These are phyloP conservation scores for Microdon myrmicae DNA, from an alignment of 2,888 invertebrate species.

Conservation along the genomic window DNA sequence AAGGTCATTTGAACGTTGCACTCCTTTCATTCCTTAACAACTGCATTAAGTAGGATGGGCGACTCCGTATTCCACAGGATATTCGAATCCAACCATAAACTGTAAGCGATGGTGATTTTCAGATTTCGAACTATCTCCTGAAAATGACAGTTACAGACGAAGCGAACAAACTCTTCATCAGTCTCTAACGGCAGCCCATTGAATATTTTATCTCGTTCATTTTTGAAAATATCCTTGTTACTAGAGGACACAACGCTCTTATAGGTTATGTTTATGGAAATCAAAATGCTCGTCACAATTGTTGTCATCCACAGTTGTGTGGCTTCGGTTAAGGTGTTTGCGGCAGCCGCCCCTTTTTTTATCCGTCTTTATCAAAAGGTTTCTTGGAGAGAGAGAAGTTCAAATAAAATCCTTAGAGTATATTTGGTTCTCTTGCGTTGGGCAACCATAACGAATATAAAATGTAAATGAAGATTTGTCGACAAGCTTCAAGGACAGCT, in stretches of 20 bases:
- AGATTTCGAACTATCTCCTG: conserved; percentile 16
- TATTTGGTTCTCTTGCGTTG: not conserved
- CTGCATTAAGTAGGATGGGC: too few species aligned
- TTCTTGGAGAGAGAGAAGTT: not conserved
- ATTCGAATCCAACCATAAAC: too few species aligned
- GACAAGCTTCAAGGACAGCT: not conserved
- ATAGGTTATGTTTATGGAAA: conserved; percentile 42
- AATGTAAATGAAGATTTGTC: conserved; percentile 12
- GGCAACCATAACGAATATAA: not conserved
- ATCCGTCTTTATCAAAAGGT: conserved; percentile 1
- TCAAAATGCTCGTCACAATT: conserved; percentile 37
- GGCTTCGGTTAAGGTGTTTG: not conserved
- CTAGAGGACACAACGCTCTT: conserved; percentile 14
- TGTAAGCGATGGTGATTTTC: conserved; percentile 39
- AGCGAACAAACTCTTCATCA: conserved; percentile 6
- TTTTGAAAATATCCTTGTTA: conserved; percentile 1
- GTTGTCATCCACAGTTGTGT: conserved; percentile 21
- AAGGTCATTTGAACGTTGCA: conserved; percentile 35
- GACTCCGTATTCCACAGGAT: too few species aligned
- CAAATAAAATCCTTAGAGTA: conserved; percentile 15
- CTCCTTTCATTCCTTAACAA: too few species aligned
- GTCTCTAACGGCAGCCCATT: conserved; percentile 24
- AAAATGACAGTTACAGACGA: not conserved
- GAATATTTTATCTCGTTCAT: conserved; percentile 38
- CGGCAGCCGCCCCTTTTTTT: not conserved